Conservation (phyloP, 2,797 vertebrate species). For the Poecile montanus region DNA sequence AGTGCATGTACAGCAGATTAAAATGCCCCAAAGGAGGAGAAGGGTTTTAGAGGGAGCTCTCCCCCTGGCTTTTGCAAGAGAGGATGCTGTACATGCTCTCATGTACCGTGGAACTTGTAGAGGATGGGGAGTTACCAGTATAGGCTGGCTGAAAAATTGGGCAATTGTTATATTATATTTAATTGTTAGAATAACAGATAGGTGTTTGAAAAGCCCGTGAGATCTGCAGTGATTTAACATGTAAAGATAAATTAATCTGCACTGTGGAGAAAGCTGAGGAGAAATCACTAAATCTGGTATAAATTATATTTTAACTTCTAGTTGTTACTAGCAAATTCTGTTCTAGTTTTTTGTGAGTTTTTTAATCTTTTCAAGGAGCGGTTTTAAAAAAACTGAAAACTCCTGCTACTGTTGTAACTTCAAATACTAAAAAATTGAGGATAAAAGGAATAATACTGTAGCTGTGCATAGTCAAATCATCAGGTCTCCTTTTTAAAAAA, state of each 20-base stretch:
- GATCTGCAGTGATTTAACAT: background rate
- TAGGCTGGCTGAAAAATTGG: background rate
- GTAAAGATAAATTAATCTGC: background rate
- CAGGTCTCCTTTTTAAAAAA: background rate
- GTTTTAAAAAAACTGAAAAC: background rate
- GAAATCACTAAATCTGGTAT: background rate
- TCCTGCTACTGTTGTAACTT: background rate
- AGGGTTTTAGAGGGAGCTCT: background rate
- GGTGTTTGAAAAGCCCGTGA: background rate
- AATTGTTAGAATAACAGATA: background rate
- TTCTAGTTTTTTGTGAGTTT: background rate
- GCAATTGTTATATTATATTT: background rate
- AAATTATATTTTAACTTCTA: background rate
- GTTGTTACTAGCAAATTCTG: background rate
- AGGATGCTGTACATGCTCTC: background rate
- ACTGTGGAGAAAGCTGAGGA: background rate
- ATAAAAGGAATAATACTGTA: background rate
- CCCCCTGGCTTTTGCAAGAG: background rate
- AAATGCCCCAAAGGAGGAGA: background rate
- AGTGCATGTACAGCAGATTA: background rate
- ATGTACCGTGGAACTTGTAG: background rate
- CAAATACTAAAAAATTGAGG: background rate
- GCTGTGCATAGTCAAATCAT: background rate
- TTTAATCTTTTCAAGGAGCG: accelerated
- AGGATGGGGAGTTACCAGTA: background rate